Evolutionary conservation across 2,888 invertebrate genomes (phyloP).

Genomic region (Agriotes lineatus): DNA sequence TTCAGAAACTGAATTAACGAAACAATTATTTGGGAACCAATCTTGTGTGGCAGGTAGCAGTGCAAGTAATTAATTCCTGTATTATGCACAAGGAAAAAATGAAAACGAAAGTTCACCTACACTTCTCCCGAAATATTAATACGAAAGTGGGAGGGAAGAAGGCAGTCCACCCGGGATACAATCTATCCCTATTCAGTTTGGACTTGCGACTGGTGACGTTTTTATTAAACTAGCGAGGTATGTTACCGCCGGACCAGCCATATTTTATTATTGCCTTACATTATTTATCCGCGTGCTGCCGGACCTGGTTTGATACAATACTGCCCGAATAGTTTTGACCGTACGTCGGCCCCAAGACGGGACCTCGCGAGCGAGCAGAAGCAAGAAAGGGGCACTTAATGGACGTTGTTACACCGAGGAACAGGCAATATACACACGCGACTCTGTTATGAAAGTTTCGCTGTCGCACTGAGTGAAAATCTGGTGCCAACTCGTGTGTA

Average conservation of each 20-base stretch:
- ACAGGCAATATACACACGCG: slow-evolving; percentile 49
- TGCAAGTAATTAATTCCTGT: too few species aligned
- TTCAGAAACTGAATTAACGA: too few species aligned
- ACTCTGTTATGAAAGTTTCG: slow-evolving; percentile 53
- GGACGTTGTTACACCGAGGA: slow-evolving; percentile 28
- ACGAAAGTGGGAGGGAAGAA: slow-evolving; percentile 33
- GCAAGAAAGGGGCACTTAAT: slow-evolving; percentile 29
- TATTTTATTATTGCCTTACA: slow-evolving; percentile 65
- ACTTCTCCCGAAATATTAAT: slow-evolving; percentile 46
- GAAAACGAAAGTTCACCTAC: slow-evolving; percentile 16
- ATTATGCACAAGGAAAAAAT: background rate
- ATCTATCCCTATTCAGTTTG: slow-evolving; percentile 49
- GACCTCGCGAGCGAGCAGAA: slow-evolving; percentile 4
- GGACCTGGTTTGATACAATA: slow-evolving; percentile 54
- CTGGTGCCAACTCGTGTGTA: slow-evolving; percentile 51
- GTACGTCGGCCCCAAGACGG: slow-evolving; percentile 28
- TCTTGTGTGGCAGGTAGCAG: too few species aligned
- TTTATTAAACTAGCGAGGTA: slow-evolving; percentile 62
- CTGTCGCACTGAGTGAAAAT: slow-evolving; percentile 53
- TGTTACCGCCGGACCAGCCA: slow-evolving; percentile 55
- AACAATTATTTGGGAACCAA: too few species aligned
- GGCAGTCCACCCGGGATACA: slow-evolving; percentile 36
- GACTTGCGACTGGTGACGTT: slow-evolving; percentile 57
- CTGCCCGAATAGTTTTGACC: slow-evolving; percentile 26
- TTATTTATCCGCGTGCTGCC: slow-evolving; percentile 60